Conservation (phyloP, 2,113 vertebrate genomes). For the Elephas maximus region DNA sequence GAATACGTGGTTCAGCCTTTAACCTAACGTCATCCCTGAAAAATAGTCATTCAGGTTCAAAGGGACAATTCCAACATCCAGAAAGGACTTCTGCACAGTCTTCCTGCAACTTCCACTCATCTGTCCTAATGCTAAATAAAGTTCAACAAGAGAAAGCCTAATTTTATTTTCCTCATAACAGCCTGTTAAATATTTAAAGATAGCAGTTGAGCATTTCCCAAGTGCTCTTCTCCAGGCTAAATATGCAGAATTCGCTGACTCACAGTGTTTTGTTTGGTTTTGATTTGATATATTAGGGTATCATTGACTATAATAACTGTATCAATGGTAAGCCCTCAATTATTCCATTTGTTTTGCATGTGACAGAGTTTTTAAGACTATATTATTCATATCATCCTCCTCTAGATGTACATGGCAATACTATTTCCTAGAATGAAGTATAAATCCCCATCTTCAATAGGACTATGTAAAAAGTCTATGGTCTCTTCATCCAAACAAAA, state of each 20-base stretch:
- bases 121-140: constrained; percentile 63
- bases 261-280: neutral
- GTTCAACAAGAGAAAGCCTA: constrained; percentile 16
- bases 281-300: constrained; percentile 37
- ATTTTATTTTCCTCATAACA: constrained; percentile 71
- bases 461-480: neutral
- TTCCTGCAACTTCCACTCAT: neutral
- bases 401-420: neutral
- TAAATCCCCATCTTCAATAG: neutral
- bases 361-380: neutral
- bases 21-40: neutral
- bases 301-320: neutral
- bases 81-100: neutral
- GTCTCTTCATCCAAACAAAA: neutral
- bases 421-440: constrained; percentile 14
- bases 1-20: neutral
- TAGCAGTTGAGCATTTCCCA: constrained; percentile 28
- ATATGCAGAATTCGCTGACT: constrained; percentile 54
- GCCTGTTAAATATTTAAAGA: constrained; percentile 73
- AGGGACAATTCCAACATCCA: neutral
- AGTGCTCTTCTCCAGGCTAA: constrained; percentile 59
- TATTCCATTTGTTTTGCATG: neutral
- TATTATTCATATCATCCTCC: neutral
- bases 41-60: neutral
- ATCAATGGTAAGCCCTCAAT: neutral